Evolutionary conservation across 2,113 vertebrate genomes (phyloP), one percentile per base, ranked within the genome.

Genomic region (Platysteira castanea): DNA sequence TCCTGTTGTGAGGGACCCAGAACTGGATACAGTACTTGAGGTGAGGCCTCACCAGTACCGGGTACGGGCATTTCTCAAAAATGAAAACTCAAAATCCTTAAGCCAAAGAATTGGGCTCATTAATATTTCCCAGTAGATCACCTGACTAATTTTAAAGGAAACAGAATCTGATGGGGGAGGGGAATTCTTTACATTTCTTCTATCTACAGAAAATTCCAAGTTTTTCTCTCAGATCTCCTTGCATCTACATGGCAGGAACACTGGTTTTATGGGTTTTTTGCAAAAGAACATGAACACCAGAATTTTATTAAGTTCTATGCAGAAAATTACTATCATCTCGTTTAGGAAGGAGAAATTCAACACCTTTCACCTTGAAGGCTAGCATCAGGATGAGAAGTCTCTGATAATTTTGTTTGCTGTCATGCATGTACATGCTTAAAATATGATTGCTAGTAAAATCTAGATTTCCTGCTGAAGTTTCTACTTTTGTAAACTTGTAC

Each of bases 41-140:
- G 30, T 22, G 24, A 31, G 13, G 47, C 30, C 39, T 60, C 39
- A 47, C 9, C 46, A 41, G 28, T 2, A 20, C 39, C 0, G 0
- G 28, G 35, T 5, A 42, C 35, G 65, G 12, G 15, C 13, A 53
- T 35, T 57, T 73, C 52, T 64, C 68, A 44, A 67, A 37, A 26
- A 53, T 1, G 7, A 74, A 95, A 91, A 10, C 16, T 14, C 42
- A 42, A 53, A 92, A 76, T 30, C 19, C 57, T 73, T 69, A 68
- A 49, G 19, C 31, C 37, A 75, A 87, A 75, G 28, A 92, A 82
- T 11, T 26, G 6, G 10, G 44, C 14, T 77, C 28, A 47, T 54
- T 60, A 61, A 0, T 59, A 70, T 28, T 56, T 84, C 33, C 39
- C 50, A 64, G 27, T 1, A 74, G 15, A 56, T 68, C 10, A 26